phyloP scores from a whole-genome alignment of 2,797 vertebrate genomes.

The Myotis myotis region DNA sequence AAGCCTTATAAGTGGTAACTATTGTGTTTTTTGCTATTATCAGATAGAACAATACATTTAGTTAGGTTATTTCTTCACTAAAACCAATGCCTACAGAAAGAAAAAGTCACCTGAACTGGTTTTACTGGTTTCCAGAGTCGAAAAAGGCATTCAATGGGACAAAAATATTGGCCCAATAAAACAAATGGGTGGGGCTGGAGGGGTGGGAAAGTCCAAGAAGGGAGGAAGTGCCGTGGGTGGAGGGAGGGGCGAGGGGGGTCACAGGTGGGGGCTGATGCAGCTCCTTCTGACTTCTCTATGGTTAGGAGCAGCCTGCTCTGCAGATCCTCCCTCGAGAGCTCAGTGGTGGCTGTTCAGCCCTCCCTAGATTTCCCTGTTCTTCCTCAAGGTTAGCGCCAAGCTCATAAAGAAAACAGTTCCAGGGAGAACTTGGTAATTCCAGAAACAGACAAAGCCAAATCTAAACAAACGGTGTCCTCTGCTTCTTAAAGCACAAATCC shows the following conservation, averaged over 20 bases:
- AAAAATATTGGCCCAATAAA: neutral
- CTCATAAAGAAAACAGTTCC: neutral
- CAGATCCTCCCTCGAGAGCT: neutral
- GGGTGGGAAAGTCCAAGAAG: neutral
- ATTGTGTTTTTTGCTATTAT: neutral
- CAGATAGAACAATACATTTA: neutral
- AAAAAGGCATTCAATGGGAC: neutral
- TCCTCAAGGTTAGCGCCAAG: neutral
- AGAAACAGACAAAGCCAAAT: neutral
- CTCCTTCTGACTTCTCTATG: neutral
- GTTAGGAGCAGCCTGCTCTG: neutral
- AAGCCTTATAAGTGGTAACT: neutral
- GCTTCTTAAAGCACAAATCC: neutral
- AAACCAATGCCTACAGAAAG: neutral
- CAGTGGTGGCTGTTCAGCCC: neutral
- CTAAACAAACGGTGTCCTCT: neutral
- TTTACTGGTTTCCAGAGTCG: constrained; percentile 42
- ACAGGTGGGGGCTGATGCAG: neutral
- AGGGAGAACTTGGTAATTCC: neutral
- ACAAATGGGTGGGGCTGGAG: neutral
- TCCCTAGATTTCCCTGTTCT: neutral
- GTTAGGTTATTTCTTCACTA: constrained; percentile 31
- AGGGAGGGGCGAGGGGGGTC: neutral
- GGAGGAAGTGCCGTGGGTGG: neutral
- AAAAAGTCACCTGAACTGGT: neutral